phyloP scores from a whole-genome alignment of 2,888 invertebrate genomes.

The Chrysolina haemoptera region DNA sequence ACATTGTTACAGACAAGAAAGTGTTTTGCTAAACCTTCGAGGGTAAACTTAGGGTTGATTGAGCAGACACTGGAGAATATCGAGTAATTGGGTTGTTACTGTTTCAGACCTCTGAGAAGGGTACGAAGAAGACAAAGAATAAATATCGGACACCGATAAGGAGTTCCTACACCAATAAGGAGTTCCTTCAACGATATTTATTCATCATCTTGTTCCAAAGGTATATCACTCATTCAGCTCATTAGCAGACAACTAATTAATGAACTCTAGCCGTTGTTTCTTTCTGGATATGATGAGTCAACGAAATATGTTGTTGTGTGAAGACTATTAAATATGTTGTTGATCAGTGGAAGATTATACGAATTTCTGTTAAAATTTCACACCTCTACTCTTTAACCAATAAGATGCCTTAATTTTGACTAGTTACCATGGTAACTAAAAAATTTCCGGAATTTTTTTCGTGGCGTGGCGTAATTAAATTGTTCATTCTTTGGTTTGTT shows the following conservation, averaged over 20 bases:
- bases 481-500: too few relatives aligned
- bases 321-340: too few relatives aligned
- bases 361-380: too few relatives aligned
- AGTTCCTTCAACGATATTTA: neutral
- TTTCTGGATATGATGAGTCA: too few relatives aligned
- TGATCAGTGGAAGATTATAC: too few relatives aligned
- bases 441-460: too few relatives aligned
- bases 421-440: too few relatives aligned
- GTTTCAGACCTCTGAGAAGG: conserved; percentile 2
- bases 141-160: neutral
- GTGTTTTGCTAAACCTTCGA: conserved; percentile 14
- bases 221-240: neutral
- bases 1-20: conserved; percentile 20
- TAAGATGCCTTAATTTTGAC: too few relatives aligned
- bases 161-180: neutral
- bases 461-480: too few relatives aligned
- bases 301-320: too few relatives aligned
- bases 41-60: conserved; percentile 4
- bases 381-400: too few relatives aligned
- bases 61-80: conserved; percentile 5
- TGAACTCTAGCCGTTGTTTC: neutral
- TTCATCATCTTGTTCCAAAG: neutral
- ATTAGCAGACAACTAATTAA: neutral
- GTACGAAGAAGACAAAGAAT: neutral
- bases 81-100: conserved; percentile 19